Conservation (phyloP, 2,113 vertebrate genomes). For the Columbina picui region DNA sequence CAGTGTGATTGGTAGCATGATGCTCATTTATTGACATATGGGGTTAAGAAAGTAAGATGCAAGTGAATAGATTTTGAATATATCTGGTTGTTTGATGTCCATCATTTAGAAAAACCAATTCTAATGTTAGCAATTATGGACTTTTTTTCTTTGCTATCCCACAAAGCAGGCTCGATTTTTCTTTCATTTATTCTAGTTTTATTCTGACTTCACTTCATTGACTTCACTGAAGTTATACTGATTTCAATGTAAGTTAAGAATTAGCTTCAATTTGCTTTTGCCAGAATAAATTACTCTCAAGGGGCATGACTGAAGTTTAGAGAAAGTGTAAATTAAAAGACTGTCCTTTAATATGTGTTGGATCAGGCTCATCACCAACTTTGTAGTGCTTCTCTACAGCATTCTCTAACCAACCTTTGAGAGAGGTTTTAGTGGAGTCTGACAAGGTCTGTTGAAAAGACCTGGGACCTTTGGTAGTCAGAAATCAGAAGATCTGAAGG, state of each 20-base stretch:
- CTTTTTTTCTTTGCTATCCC: not conserved
- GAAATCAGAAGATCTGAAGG: not conserved
- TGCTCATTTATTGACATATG: slow-evolving; percentile 17
- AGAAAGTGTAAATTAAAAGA: not conserved
- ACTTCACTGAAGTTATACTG: not conserved
- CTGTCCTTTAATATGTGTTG: not conserved
- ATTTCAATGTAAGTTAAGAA: not conserved
- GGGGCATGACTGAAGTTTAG: not conserved
- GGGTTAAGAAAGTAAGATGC: not conserved
- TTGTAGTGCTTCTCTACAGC: not conserved
- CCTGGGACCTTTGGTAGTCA: not conserved
- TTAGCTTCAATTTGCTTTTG: not conserved
- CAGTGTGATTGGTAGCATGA: not conserved
- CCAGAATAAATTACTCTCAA: not conserved
- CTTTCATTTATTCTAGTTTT: not conserved
- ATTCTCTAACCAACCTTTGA: not conserved
- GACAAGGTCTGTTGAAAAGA: not conserved
- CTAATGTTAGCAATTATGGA: not conserved
- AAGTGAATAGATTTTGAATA: slow-evolving; percentile 15
- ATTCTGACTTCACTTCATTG: not conserved
- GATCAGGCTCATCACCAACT: not conserved
- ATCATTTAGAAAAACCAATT: not conserved
- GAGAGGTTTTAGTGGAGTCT: not conserved
- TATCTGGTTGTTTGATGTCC: not conserved
- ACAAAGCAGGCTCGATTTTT: not conserved